These are phyloP conservation scores for Strigamia crassipes DNA, from an alignment of 2,888 invertebrate genomes.

Conservation along the genomic window DNA sequence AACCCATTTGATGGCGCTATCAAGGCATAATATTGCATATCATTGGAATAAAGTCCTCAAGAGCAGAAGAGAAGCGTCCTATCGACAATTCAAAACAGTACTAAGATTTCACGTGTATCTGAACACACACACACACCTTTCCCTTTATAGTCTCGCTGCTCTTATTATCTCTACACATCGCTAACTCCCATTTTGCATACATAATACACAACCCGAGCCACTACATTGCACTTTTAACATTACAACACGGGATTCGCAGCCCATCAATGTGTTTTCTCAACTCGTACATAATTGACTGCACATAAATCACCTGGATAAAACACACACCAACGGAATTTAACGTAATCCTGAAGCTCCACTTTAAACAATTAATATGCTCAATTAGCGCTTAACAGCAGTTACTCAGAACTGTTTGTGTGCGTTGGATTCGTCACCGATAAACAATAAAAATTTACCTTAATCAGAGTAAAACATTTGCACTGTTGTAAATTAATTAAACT, in stretches of 20 bases:
- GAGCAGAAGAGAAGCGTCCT: slow-evolving; percentile 26
- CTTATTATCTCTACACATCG: slow-evolving; percentile 40
- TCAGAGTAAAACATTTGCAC: too few species aligned
- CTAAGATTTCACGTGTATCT: slow-evolving; percentile 40
- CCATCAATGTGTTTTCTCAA: slow-evolving; percentile 18
- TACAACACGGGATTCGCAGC: slow-evolving; percentile 34
- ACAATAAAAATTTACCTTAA: too few species aligned
- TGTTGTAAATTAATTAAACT: too few species aligned
- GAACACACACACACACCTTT: slow-evolving; percentile 34
- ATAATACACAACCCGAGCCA: slow-evolving; percentile 26
- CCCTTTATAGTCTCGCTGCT: slow-evolving; percentile 24
- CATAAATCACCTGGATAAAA: not conserved
- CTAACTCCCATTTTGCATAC: slow-evolving; percentile 42
- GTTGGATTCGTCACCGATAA: too few species aligned
- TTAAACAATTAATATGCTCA: too few species aligned
- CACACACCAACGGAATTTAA: not conserved
- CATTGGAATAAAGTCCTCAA: slow-evolving; percentile 40
- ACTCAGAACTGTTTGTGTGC: too few species aligned
- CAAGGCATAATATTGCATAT: slow-evolving; percentile 40
- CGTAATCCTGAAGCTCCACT: not conserved
- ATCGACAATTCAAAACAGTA: slow-evolving; percentile 40
- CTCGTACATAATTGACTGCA: slow-evolving; percentile 19
- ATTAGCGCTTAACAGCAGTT: too few species aligned
- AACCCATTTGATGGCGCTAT: slow-evolving; percentile 35
- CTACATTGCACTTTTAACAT: slow-evolving; percentile 28